Percentiles rank a stretch among this genome's conserved stretches.
Conservation (phyloP, 2,797 vertebrate genomes). For the Melanotaenia trifasciata region DNA sequence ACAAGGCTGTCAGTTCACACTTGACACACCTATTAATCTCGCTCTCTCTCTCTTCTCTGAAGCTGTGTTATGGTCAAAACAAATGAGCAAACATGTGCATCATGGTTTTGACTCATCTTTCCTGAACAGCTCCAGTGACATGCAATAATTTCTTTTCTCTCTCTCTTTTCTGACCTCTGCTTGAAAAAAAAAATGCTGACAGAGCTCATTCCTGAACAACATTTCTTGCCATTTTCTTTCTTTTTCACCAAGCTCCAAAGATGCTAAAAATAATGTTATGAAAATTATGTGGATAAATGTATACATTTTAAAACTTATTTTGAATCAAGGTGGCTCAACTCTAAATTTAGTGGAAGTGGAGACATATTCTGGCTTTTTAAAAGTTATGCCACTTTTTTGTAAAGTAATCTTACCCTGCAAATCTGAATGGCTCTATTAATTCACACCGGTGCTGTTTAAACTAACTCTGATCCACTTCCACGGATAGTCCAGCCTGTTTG, state of each 20-base stretch:
- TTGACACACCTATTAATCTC: constrained; percentile 52
- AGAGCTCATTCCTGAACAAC: not conserved
- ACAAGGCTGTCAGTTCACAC: constrained; percentile 50
- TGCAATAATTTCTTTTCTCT: constrained; percentile 33
- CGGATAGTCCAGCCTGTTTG: too few species aligned
- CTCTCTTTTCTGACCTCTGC: constrained; percentile 26
- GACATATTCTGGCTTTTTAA: too few species aligned
- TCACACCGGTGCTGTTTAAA: too few species aligned
- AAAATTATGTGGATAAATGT: not conserved
- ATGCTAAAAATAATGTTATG: not conserved
- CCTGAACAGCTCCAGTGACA: constrained; percentile 30
- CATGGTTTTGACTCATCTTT: constrained; percentile 41
- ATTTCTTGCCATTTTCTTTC: not conserved
- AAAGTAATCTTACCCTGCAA: too few species aligned
- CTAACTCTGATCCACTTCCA: too few species aligned
- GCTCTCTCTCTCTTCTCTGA: constrained; percentile 47
- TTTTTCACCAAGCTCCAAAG: not conserved
- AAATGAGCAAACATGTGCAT: constrained; percentile 60
- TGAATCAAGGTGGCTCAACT: too few species aligned
- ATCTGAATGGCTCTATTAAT: too few species aligned
- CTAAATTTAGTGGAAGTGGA: too few species aligned
- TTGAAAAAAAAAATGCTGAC: constrained; percentile 9
- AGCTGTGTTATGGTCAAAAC: constrained; percentile 76
- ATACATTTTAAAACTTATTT: too few species aligned
- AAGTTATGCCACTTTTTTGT: too few species aligned